Conservation (phyloP, 2,888 invertebrate genomes). For the Harmothoe impar region DNA sequence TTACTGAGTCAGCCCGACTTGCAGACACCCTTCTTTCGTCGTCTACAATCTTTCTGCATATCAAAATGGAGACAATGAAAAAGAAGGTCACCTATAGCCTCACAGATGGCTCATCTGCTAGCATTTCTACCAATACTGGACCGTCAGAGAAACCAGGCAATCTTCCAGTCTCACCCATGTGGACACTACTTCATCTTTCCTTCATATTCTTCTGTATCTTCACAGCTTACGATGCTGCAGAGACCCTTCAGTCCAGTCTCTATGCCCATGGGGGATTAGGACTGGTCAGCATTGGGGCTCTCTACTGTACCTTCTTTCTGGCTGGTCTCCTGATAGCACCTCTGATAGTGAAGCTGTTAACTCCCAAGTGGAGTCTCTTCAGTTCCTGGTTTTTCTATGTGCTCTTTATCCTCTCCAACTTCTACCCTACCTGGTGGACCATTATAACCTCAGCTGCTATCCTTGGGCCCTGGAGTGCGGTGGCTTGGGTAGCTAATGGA, state of each 20-base stretch:
- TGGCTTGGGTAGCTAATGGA: background rate
- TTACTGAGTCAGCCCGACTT: too few relatives aligned
- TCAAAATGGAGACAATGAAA: too few relatives aligned
- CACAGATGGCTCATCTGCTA: too few relatives aligned
- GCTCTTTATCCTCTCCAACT: background rate
- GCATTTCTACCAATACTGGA: too few relatives aligned
- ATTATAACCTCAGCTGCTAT: background rate
- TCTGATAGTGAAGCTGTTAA: background rate
- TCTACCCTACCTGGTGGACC: background rate
- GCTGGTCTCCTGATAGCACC: background rate
- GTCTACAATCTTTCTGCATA: too few relatives aligned
- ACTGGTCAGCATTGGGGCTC: background rate
- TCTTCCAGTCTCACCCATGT: background rate
- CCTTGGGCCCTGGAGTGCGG: background rate
- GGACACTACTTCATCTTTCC: background rate
- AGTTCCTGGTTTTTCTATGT: background rate
- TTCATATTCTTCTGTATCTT: slow-evolving; percentile 9
- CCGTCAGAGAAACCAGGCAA: too few relatives aligned
- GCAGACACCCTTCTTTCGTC: too few relatives aligned
- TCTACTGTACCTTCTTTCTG: background rate
- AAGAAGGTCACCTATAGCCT: too few relatives aligned
- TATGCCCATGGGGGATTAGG: background rate
- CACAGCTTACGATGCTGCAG: background rate
- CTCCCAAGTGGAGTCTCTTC: background rate
- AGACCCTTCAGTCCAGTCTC: background rate